Conservation (phyloP, 2,113 vertebrate genomes). For the Willisornis vidua region DNA sequence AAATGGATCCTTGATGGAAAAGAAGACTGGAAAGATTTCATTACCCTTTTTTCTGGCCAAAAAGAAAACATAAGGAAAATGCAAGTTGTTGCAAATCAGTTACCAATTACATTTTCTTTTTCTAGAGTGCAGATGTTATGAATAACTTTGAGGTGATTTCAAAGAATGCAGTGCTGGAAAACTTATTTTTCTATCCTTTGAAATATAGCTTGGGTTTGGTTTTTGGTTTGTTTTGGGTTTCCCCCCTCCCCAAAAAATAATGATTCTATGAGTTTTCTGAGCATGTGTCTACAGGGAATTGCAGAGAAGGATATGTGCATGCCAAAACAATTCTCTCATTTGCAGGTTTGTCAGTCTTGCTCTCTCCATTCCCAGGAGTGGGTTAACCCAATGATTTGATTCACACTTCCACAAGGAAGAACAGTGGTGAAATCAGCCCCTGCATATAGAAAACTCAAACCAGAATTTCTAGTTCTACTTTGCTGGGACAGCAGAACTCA, state of each 20-base stretch:
- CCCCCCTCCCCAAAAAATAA: not conserved
- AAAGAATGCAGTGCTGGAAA: not conserved
- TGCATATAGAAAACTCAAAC: not conserved
- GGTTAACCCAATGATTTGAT: not conserved
- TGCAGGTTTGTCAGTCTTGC: not conserved
- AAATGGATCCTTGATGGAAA: not conserved
- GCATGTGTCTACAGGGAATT: not conserved
- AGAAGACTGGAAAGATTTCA: not conserved
- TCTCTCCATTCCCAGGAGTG: not conserved
- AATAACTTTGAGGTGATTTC: not conserved
- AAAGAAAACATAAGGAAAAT: not conserved
- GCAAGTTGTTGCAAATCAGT: not conserved
- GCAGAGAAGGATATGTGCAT: not conserved
- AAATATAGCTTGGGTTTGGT: not conserved
- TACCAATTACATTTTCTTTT: not conserved
- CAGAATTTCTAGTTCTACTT: not conserved
- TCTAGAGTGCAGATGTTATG: not conserved
- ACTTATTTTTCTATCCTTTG: not conserved
- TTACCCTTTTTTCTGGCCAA: not conserved
- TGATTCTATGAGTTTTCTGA: not conserved
- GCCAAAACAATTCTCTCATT: constrained; percentile 18
- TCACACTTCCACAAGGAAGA: not conserved
- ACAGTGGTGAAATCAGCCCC: not conserved
- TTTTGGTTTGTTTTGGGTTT: not conserved
- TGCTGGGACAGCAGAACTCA: not conserved